Percentiles rank a stretch among this genome's conserved stretches.
These are phyloP conservation scores for Formica selysi DNA, from an alignment of 1,140 invertebrate genomes.

Conservation along the genomic window DNA sequence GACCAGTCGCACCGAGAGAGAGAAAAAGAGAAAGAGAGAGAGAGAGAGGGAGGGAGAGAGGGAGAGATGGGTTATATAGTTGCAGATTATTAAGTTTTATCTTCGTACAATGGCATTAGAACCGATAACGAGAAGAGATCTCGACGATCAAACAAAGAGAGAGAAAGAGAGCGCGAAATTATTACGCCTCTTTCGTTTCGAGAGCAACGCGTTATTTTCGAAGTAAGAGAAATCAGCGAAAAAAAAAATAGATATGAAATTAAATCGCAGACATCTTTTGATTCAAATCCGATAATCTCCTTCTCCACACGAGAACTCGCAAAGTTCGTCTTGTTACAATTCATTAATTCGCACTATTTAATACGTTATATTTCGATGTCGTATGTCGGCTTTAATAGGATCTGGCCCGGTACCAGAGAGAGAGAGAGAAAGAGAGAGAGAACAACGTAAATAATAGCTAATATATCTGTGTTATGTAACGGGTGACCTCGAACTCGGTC, in stretches of 20 bases:
- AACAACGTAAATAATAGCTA: slow-evolving; percentile 71
- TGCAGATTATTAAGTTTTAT: slow-evolving; percentile 66
- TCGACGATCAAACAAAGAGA: background rate
- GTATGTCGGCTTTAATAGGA: slow-evolving; percentile 21
- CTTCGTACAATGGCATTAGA: slow-evolving; percentile 51
- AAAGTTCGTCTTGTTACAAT: background rate
- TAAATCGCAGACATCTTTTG: background rate
- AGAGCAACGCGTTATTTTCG: background rate
- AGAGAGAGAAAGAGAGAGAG: too few species aligned
- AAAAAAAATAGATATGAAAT: background rate
- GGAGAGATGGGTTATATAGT: slow-evolving; percentile 45
- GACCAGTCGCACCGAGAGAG: slow-evolving; percentile 12
- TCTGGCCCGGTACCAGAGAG: slow-evolving; percentile 58
- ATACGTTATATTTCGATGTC: slow-evolving; percentile 47
- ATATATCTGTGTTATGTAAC: slow-evolving; percentile 71
- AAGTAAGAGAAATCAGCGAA: background rate
- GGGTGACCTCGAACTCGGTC: slow-evolving; percentile 68
- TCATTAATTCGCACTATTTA: background rate
- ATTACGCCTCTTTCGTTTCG: background rate
- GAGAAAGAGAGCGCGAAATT: slow-evolving; percentile 15
- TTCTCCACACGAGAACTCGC: background rate
- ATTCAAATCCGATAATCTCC: background rate
- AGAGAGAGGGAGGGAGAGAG: too few species aligned
- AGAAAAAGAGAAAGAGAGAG: background rate
- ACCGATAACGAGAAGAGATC: background rate